Conservation (phyloP, 2,113 vertebrate species). For the Coturnix japonica region DNA sequence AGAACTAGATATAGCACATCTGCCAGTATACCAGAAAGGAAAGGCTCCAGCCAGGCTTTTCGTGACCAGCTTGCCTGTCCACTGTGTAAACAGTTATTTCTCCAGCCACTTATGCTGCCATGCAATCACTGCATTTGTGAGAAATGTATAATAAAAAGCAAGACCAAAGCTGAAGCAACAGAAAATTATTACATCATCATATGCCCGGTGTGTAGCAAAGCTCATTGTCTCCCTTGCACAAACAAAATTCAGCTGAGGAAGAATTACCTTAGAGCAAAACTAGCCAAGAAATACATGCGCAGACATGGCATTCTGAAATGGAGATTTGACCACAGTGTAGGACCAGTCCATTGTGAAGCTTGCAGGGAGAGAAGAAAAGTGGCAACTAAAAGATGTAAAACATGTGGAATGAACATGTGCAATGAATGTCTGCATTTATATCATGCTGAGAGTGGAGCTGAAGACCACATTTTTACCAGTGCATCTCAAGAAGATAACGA, state of each 20-base stretch:
- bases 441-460: conserved; percentile 56
- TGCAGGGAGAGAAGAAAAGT: conserved; percentile 29
- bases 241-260: conserved; percentile 68
- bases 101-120: conserved; percentile 74
- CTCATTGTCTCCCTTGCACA: conserved; percentile 66
- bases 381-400: conserved; percentile 65
- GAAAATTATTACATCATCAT: conserved; percentile 71
- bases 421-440: conserved; percentile 64
- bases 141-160: conserved; percentile 52
- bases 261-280: conserved; percentile 69
- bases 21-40: background rate
- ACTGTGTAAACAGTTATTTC: conserved; percentile 57
- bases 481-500: conserved; percentile 46
- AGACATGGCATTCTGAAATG: conserved; percentile 62
- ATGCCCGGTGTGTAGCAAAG: conserved; percentile 67
- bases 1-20: background rate
- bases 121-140: conserved; percentile 73
- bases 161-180: conserved; percentile 48
- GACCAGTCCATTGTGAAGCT: conserved; percentile 62
- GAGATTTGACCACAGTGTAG: conserved; percentile 56
- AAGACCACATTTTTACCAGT: conserved; percentile 71
- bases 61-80: conserved; percentile 65
- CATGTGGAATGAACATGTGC: conserved; percentile 71
- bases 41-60: background rate
- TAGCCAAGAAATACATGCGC: conserved; percentile 73